Evolutionary conservation across 2,113 vertebrate species (phyloP), one percentile per base, ranked within the genome.

Genomic region (Clarias gariepinus): DNA sequence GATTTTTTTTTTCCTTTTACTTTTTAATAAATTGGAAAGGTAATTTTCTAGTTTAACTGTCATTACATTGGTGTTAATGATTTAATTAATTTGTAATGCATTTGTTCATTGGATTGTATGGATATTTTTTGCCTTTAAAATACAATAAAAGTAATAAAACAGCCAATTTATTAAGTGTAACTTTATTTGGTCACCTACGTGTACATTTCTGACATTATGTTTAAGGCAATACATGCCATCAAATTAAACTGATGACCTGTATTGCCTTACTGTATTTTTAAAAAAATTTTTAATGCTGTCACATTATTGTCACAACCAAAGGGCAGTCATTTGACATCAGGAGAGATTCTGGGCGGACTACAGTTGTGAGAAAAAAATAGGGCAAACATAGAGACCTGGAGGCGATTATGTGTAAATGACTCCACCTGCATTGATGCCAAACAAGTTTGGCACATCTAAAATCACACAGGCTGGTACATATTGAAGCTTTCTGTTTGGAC

Each of bases 381-480:
- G 18, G 4, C 28, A 80, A 80, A 79, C 77, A 78, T 16, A 36
- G 8, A 79, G 6, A 57, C 76, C 53, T 28, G 25, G n/a, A 57
- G n/a, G 77, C 28, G 5, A 30, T 30, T 18, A 79, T 9, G 28
- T 30, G 28, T 11, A 79, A 21, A 19, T 80, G 28, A 60, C 10
- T 61, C 13, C 78, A 36, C 19, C 30, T 60, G 78, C 78, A 36
- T 36, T 60, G 28, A 60, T 4, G 30, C 30, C 30, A 60, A 80
- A 80, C 78, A 60, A 36, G 78, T 80, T 80, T 80, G 77, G n/a
- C 55, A 58, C 23, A 30, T 36, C 30, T 80, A 9, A 36, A 36
- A 80, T 8, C 1, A 1, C 10, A 7, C 33, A 81, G 11, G 55
- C 12, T 61, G 52, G 47, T 25, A 76, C 73, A 76, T 76, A n/a